These are phyloP conservation scores for Hoplias malabaricus DNA, from an alignment of 2,113 vertebrate species.

Conservation along the genomic window DNA sequence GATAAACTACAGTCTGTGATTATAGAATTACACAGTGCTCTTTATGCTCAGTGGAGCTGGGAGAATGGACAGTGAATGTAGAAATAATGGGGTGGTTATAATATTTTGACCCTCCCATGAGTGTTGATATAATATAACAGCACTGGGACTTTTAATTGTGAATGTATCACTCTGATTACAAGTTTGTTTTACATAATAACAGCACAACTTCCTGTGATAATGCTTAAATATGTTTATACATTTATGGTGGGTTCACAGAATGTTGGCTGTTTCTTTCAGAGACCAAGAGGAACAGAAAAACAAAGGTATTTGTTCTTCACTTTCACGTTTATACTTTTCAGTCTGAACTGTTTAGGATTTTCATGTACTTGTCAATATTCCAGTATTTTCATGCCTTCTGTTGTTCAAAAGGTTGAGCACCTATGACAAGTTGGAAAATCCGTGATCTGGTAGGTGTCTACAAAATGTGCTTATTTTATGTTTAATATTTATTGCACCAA, in stretches of 20 bases:
- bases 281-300: background rate
- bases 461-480: background rate
- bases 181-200: no score
- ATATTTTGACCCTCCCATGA: no score
- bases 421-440: background rate
- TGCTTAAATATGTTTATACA: background rate
- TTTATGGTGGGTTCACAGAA: background rate
- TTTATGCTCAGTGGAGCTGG: no score
- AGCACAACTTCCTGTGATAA: no score
- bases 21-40: no score
- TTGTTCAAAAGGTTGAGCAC: background rate
- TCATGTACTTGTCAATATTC: background rate
- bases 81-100: no score
- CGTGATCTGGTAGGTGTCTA: background rate
- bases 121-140: no score
- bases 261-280: background rate
- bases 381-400: background rate
- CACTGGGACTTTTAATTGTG: no score
- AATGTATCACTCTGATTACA: no score
- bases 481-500: background rate
- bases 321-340: no score
- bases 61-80: no score
- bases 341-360: background rate
- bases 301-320: constrained; percentile 22
- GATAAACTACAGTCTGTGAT: no score